A percentile compares a stretch with the other conserved stretches of the same genome.
Evolutionary conservation across 2,888 invertebrate species (phyloP).

Genomic region (Drosophila mimetica): DNA sequence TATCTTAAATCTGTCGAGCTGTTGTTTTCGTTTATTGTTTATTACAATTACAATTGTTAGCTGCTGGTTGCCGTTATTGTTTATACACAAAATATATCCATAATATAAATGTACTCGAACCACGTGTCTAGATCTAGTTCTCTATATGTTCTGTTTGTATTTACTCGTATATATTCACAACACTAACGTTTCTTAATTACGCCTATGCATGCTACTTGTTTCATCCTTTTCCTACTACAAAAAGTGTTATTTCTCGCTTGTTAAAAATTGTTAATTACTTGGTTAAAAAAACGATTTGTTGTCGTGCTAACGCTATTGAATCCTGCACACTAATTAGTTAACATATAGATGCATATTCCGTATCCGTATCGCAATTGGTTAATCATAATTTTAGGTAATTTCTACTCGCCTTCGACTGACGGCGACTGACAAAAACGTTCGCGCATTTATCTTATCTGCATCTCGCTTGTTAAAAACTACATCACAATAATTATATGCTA

Average conservation of each 20-base stretch:
- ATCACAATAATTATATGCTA: constrained; percentile 84
- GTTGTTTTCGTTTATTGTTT: constrained; percentile 29
- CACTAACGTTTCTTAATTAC: constrained; percentile 71
- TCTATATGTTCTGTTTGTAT: constrained; percentile 24
- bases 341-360: constrained; percentile 54
- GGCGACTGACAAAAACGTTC: constrained; percentile 57
- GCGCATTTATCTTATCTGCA: constrained; percentile 11
- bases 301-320: constrained; percentile 28
- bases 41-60: constrained; percentile 38
- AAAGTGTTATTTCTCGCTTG: constrained; percentile 33
- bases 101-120: constrained; percentile 30
- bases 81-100: constrained; percentile 40
- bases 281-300: constrained; percentile 37
- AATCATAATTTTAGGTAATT: constrained; percentile 47
- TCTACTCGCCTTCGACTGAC: constrained; percentile 47
- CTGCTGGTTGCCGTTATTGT: constrained; percentile 42
- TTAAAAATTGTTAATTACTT: constrained; percentile 23
- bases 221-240: constrained; percentile 30
- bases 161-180: constrained; percentile 68
- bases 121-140: constrained; percentile 41
- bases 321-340: constrained; percentile 69
- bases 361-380: constrained; percentile 26
- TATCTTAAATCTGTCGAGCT: constrained; percentile 13
- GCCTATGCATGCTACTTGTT: constrained; percentile 34
- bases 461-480: constrained; percentile 77